Evolutionary conservation across 35 echinoderm and acorn worm genomes (phyloP), one percentile per base, ranked within the genome.

Genomic region (Apostichopus californicus): DNA sequence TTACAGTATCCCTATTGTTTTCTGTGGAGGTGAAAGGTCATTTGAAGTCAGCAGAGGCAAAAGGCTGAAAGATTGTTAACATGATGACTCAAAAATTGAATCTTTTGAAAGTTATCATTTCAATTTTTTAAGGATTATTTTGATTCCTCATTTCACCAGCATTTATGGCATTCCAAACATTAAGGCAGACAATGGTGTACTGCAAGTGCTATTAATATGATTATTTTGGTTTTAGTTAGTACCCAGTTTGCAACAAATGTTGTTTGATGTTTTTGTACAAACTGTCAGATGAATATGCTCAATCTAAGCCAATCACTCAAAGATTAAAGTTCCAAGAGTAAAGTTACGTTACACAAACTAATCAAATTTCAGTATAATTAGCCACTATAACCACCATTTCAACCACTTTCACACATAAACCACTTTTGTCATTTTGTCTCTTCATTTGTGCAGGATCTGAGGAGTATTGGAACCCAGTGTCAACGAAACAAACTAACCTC

Each of bases 401-500:
- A 10, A 10, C 23, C 52, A 26, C 52, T 78, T 24, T 12, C 52
- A 78, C 21, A 78, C 23, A 12, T 21, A 23, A 9, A 34, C 23
- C 10, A 23, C 8, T 5, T 78, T 9, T 78, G 78, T 25, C 18
- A 77, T 53, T 28, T 12, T 46, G 6, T n/a, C 9, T 8, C n/a
- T 85, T 58, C 20, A n/a, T 54, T 58, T 58, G 10, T 21, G 57
- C 81, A 85, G 81, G 81, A 85, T 85, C 24, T 85, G 57, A 85
- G 22, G 23, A 59, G 24, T 17, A 85, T 85, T 85, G 56, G 81
- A 11, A 58, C 57, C 55, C 81, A 85, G 52, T 85, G 81, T 85
- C 81, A 60, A 59, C 28, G 24, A 55, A 85, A 59, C 18, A 59
- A 15, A 8, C 57, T 85, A 55, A 85, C 57, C 5, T 85, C 81